A percentile compares a stretch with the other conserved stretches of the same genome.
Evolutionary conservation across 2,888 invertebrate genomes (phyloP).

Genomic region (Ommatoiulus sabulosus): DNA sequence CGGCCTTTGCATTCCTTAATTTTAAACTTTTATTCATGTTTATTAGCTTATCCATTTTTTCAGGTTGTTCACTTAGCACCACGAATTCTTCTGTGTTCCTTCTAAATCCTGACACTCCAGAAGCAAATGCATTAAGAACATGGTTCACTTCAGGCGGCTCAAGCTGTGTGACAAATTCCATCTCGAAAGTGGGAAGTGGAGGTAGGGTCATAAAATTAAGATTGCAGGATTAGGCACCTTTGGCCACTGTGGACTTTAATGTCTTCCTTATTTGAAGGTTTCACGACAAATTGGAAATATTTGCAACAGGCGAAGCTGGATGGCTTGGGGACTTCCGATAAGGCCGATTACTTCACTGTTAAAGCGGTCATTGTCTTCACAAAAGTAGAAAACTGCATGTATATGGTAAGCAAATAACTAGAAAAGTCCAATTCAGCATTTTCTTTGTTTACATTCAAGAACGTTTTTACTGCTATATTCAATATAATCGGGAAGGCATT

Average conservation of each 20-base stretch:
- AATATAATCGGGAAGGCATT: too few species aligned
- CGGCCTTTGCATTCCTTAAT: neutral
- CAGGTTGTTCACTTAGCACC: constrained; percentile 65
- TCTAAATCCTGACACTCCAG: constrained; percentile 89
- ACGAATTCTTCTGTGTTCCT: constrained; percentile 70
- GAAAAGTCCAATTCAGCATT: too few species aligned
- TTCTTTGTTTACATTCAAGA: neutral
- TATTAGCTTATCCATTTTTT: constrained; percentile 14
- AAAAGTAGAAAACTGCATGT: constrained; percentile 85
- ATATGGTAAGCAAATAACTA: constrained; percentile 72
- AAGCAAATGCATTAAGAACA: constrained; percentile 85
- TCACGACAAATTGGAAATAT: constrained; percentile 74
- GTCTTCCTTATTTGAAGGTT: neutral
- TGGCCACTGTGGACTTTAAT: neutral
- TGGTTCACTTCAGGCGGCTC: constrained; percentile 80
- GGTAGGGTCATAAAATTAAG: neutral
- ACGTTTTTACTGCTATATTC: constrained; percentile 42
- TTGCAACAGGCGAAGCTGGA: constrained; percentile 80
- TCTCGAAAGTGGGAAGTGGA: constrained; percentile 61
- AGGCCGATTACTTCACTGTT: constrained; percentile 83
- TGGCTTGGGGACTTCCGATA: constrained; percentile 75
- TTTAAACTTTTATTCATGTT: neutral
- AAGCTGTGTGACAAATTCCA: constrained; percentile 69
- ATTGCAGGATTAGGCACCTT: too few species aligned
- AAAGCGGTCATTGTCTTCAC: constrained; percentile 84